Evolutionary conservation across 2,888 invertebrate species (phyloP).

Genomic region (Rhabditoides inermis): DNA sequence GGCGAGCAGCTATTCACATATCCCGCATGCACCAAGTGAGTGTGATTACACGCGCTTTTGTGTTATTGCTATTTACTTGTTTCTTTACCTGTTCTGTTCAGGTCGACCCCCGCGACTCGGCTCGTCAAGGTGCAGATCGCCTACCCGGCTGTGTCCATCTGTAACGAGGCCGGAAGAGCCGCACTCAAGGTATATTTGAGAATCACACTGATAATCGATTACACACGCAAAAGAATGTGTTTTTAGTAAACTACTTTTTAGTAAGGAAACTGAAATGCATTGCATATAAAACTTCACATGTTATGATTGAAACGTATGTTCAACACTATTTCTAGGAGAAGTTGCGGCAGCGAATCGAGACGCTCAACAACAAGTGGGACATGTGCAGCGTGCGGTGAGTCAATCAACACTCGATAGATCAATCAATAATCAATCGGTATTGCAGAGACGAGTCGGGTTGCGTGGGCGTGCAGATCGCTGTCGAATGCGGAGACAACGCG

Average conservation of each 20-base stretch:
- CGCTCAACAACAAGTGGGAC: conserved; percentile 87
- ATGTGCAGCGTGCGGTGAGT: conserved; percentile 67
- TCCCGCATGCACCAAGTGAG: conserved; percentile 52
- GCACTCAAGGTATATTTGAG: conserved; percentile 11
- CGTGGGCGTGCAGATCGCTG: conserved; percentile 69
- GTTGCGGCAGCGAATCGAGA: conserved; percentile 77
- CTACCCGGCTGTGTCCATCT: conserved; percentile 90
- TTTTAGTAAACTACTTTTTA: not conserved
- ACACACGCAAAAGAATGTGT: not conserved
- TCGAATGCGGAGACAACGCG: conserved; percentile 30
- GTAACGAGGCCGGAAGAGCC: conserved; percentile 74
- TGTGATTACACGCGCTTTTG: not conserved
- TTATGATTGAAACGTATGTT: too few species aligned
- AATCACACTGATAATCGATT: not conserved
- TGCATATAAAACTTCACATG: too few species aligned
- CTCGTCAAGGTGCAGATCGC: conserved; percentile 85
- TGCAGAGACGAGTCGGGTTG: conserved; percentile 67
- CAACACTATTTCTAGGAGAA: conserved; percentile 68
- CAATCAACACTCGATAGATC: not conserved
- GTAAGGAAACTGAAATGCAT: too few species aligned
- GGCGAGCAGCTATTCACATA: conserved; percentile 40
- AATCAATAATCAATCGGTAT: too few species aligned
- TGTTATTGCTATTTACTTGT: not conserved
- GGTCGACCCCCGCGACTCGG: conserved; percentile 80
- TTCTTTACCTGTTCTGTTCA: conserved; percentile 56